Conservation (phyloP, 2,113 vertebrate species). For the Neoarius graeffei region DNA sequence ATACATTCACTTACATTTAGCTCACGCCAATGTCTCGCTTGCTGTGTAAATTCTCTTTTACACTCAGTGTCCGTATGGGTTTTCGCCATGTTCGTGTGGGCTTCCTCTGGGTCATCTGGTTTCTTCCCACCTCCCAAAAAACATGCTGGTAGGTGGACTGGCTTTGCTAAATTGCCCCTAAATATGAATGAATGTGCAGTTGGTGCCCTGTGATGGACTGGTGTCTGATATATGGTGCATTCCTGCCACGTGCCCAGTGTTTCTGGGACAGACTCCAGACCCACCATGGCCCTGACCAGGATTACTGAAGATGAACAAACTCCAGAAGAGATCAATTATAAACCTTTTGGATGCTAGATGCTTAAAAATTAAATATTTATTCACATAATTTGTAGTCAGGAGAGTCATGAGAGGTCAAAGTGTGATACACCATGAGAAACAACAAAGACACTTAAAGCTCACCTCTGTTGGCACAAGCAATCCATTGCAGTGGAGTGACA, state of each 20-base stretch:
- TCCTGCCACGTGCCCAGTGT: neutral
- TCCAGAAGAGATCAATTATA: neutral
- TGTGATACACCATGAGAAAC: neutral
- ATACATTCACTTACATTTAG: no score
- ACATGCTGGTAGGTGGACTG: neutral
- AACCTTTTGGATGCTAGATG: neutral
- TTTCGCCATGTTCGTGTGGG: no score
- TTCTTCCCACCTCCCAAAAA: neutral
- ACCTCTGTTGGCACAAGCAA: slow-evolving; percentile 98
- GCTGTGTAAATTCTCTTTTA: no score
- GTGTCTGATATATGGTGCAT: neutral
- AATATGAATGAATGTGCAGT: neutral
- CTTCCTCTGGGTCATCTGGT: no score
- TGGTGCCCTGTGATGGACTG: no score
- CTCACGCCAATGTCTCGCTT: no score
- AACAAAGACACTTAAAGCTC: slow-evolving; percentile 3
- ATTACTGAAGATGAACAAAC: neutral
- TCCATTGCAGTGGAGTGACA: slow-evolving; percentile 95
- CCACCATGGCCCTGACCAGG: neutral
- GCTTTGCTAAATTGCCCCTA: neutral
- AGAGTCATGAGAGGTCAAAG: neutral
- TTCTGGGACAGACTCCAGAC: neutral
- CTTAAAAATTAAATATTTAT: neutral
- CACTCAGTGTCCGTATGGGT: no score
- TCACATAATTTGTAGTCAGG: neutral